These are phyloP conservation scores for Oryzias melastigma DNA, from an alignment of 2,113 vertebrate genomes.

Conservation along the genomic window DNA sequence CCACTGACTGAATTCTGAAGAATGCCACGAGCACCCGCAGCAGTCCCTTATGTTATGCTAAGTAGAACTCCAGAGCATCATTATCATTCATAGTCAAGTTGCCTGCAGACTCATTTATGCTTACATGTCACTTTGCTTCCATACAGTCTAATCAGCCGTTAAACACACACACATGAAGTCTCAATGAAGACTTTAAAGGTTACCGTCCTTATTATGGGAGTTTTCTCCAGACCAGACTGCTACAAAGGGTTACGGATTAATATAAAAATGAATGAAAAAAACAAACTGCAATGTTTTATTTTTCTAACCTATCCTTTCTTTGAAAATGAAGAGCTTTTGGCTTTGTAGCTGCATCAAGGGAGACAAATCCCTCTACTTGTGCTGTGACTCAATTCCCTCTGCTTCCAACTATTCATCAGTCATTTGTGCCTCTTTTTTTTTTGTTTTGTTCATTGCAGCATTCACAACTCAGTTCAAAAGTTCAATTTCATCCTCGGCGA, in stretches of 20 bases:
- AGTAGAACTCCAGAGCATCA: constrained; percentile 75
- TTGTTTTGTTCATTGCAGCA: not conserved
- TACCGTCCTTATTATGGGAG: constrained; percentile 37
- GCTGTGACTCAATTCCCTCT: constrained; percentile 41
- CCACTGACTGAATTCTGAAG: constrained; percentile 64
- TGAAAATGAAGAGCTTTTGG: constrained; percentile 27
- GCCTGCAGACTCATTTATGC: constrained; percentile 75
- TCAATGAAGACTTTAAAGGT: constrained; percentile 56
- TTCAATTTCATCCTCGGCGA: not conserved
- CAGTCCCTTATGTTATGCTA: constrained; percentile 74
- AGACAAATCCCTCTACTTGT: constrained; percentile 11
- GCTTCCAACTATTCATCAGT: constrained; percentile 29
- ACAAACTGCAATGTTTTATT: constrained; percentile 39
- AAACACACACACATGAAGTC: constrained; percentile 36
- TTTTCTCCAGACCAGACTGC: constrained; percentile 37
- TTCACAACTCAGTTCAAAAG: not conserved
- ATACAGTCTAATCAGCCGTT: constrained; percentile 70
- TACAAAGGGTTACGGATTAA: constrained; percentile 25
- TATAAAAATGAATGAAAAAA: constrained; percentile 62
- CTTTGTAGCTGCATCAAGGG: constrained; percentile 26
- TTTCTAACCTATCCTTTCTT: constrained; percentile 15
- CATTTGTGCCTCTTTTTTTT: constrained; percentile 26
- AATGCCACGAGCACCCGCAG: constrained; percentile 66
- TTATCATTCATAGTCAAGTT: constrained; percentile 70
- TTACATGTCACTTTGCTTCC: constrained; percentile 72